Percentiles rank a stretch among this genome's conserved stretches.
These are phyloP conservation scores for Lordiphosa andalusiaca DNA, from an alignment of 2,888 invertebrate genomes.

Conservation along the genomic window DNA sequence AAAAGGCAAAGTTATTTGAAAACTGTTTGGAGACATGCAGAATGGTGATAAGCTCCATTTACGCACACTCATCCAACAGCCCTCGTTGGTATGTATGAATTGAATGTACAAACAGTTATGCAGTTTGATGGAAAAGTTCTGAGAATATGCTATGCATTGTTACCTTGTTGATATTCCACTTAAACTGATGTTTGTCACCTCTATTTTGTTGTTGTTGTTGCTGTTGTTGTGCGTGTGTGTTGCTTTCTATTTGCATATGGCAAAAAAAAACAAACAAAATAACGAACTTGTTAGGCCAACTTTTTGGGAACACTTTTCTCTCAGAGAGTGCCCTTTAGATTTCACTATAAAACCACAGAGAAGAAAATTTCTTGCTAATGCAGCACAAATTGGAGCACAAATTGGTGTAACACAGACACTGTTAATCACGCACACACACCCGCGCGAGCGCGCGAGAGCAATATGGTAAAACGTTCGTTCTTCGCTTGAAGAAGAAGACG, in stretches of 20 bases:
- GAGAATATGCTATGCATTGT: background rate
- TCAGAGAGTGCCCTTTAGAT: too few species aligned
- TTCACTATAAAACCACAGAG: background rate
- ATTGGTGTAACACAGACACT: conserved; percentile 5
- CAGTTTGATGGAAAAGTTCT: background rate
- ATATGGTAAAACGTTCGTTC: conserved; percentile 68
- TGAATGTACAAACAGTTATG: too few species aligned
- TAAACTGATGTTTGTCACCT: too few species aligned
- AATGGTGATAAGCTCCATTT: too few species aligned
- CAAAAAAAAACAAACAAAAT: conserved; percentile 54
- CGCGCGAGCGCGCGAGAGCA: conserved; percentile 1
- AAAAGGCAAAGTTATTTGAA: too few species aligned
- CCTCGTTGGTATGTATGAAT: too few species aligned
- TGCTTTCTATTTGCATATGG: conserved; percentile 69
- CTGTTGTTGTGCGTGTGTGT: conserved; percentile 23
- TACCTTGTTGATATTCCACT: too few species aligned
- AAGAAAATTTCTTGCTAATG: background rate
- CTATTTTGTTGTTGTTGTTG: background rate
- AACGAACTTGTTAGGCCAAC: conserved; percentile 12
- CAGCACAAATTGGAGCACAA: too few species aligned
- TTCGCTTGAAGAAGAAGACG: conserved; percentile 54
- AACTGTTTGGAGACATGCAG: too few species aligned
- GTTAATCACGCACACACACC: conserved; percentile 14
- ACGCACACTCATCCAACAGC: too few species aligned
- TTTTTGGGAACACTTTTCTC: too few species aligned